Conservation (phyloP, 2,888 invertebrate species). For the Thymelicus sylvestris region DNA sequence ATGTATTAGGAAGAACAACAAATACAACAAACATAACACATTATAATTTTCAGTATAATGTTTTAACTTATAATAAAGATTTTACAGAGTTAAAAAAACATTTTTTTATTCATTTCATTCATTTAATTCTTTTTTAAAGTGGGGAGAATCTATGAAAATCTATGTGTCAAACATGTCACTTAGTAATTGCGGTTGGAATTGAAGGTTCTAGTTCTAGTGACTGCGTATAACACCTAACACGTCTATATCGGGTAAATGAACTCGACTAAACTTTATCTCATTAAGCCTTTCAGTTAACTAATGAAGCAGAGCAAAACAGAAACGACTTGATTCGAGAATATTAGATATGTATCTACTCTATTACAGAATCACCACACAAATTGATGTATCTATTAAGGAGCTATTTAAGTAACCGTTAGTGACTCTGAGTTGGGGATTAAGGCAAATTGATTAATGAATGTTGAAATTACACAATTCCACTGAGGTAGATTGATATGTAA, state of each 20-base stretch:
- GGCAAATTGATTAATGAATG: background rate
- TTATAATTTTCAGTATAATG: no score
- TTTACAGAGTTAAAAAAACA: no score
- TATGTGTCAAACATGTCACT: background rate
- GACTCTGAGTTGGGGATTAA: no score
- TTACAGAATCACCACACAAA: background rate
- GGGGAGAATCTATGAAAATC: no score
- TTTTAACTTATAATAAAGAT: no score
- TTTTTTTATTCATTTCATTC: no score
- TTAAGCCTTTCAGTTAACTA: constrained; percentile 1
- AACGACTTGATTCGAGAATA: background rate
- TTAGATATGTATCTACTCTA: no score
- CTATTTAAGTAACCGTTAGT: no score
- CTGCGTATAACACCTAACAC: background rate
- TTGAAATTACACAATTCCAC: constrained; percentile 18
- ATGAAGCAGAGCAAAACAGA: background rate
- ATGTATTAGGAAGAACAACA: no score
- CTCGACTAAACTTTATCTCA: background rate
- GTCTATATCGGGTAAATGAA: constrained; percentile 2
- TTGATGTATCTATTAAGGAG: no score
- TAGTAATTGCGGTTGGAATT: background rate
- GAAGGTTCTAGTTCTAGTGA: constrained; percentile 9
- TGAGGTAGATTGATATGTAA: constrained; percentile 28
- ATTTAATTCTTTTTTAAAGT: no score
- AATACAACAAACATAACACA: no score